phyloP scores from a whole-genome alignment of 2,113 vertebrate genomes.

The Phoxinus phoxinus region DNA sequence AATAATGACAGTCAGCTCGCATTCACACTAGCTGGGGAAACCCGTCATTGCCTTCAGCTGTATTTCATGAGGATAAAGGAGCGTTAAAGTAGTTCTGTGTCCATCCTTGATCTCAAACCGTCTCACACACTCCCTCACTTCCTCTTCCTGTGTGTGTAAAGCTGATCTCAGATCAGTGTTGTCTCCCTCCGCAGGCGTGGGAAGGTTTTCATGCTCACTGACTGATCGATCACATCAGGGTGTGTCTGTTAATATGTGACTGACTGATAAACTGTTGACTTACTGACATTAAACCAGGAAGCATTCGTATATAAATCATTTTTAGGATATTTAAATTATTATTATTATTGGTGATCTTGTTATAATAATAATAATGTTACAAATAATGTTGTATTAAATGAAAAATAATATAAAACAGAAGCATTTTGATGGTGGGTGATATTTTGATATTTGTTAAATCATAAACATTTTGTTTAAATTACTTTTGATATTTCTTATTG shows the following conservation, averaged over 20 bases:
- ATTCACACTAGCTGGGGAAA: background rate
- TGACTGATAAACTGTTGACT: background rate
- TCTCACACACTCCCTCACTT: constrained; percentile 29
- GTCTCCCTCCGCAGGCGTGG: background rate
- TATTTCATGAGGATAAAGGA: background rate
- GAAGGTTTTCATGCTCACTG: background rate
- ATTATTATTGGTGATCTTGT: no score
- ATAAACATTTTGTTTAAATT: no score
- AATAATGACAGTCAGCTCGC: background rate
- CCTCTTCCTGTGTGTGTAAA: constrained; percentile 17
- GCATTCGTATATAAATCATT: background rate
- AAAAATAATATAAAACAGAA: background rate
- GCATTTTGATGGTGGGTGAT: background rate
- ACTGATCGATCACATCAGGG: background rate
- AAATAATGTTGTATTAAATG: background rate
- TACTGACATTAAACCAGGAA: background rate
- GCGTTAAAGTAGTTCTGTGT: background rate
- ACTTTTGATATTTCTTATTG: no score
- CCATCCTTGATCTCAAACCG: constrained; percentile 5
- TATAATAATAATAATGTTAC: background rate
- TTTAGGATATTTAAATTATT: background rate
- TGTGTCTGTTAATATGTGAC: constrained; percentile 7
- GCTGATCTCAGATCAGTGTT: constrained; percentile 14
- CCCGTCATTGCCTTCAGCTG: background rate
- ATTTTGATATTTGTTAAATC: no score